Conservation (phyloP, 2,113 vertebrate species). For the Callipepla squamata region DNA sequence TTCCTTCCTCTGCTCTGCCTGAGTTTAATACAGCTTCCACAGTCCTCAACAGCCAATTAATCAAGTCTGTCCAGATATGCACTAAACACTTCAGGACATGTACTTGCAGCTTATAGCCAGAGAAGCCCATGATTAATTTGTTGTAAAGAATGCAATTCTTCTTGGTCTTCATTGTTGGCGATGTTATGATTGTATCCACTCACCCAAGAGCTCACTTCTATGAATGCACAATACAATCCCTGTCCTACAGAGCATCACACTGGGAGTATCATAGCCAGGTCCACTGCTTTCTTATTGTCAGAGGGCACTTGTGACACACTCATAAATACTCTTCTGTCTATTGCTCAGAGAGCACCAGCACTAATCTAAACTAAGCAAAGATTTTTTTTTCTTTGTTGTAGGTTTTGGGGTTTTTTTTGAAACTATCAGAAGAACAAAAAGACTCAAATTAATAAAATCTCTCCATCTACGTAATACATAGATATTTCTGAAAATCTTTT, state of each 20-base stretch:
- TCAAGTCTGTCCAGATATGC: not conserved
- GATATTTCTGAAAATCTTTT: not conserved
- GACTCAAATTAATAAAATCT: not conserved
- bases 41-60: not conserved
- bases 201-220: not conserved
- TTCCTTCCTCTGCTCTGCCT: not conserved
- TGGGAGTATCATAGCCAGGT: not conserved
- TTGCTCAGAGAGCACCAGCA: not conserved
- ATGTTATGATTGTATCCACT: fast-evolving
- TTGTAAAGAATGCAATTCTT: not conserved
- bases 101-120: not conserved
- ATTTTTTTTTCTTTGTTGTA: not conserved
- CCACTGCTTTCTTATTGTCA: not conserved
- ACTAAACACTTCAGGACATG: not conserved
- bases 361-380: not conserved
- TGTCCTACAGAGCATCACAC: not conserved
- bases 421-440: not conserved
- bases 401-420: not conserved
- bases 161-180: fast-evolving
- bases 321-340: not conserved
- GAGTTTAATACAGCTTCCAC: not conserved
- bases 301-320: not conserved
- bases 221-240: not conserved
- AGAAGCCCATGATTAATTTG: not conserved
- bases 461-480: not conserved